These are phyloP conservation scores for Erinaceus europaeus DNA, from an alignment of 2,113 vertebrate genomes.

Conservation along the genomic window DNA sequence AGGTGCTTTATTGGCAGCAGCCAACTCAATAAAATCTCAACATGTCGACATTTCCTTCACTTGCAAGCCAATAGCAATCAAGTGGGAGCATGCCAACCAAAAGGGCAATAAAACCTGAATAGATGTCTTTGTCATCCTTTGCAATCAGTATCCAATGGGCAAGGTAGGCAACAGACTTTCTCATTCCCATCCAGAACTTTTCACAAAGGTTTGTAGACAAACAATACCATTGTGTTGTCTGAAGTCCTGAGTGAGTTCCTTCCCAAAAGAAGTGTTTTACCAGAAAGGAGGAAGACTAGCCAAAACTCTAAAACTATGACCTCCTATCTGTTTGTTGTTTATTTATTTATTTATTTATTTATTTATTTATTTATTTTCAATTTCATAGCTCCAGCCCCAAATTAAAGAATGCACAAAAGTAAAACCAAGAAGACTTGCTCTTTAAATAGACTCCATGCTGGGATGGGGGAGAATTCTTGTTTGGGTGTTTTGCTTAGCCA, in stretches of 20 bases:
- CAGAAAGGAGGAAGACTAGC: neutral
- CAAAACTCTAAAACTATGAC: neutral
- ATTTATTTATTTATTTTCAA: conserved; percentile 8
- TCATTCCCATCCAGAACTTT: neutral
- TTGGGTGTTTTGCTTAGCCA: neutral
- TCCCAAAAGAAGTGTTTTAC: conserved; percentile 34
- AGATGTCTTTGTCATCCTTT: conserved; percentile 64
- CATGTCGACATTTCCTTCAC: conserved; percentile 24
- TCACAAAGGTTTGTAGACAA: conserved; percentile 43
- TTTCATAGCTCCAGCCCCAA: neutral
- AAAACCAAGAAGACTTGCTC: neutral
- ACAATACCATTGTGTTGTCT: neutral
- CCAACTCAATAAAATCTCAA: conserved; percentile 67
- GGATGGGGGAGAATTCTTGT: neutral
- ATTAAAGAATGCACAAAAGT: neutral
- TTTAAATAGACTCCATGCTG: neutral
- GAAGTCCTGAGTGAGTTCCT: conserved; percentile 6
- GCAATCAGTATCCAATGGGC: neutral
- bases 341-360: conserved; percentile 53
- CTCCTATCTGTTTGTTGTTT: too few relatives aligned
- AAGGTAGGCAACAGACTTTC: neutral
- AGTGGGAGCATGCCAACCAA: conserved; percentile 31
- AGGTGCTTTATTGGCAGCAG: conserved; percentile 62
- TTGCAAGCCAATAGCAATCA: conserved; percentile 36
- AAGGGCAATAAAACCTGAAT: conserved; percentile 46